Conservation (phyloP, 1,140 invertebrate genomes). For the Meloidogyne chitwoodi region DNA sequence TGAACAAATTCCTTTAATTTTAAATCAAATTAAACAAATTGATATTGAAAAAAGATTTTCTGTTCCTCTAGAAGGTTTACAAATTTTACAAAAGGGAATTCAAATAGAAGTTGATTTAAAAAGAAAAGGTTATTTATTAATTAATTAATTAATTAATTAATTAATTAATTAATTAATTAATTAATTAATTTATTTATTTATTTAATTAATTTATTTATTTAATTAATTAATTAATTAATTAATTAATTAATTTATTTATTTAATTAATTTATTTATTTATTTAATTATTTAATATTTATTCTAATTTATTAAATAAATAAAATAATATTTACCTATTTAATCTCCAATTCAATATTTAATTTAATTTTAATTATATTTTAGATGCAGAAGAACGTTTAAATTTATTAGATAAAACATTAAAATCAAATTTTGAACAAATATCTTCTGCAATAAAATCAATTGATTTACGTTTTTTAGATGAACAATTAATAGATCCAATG, state of each 20-base stretch:
- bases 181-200: too few relatives aligned
- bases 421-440: conserved; percentile 23
- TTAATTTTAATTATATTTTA: neutral
- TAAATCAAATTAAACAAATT: conserved; percentile 11
- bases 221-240: too few relatives aligned
- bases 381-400: conserved; percentile 16
- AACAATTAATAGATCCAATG: conserved; percentile 28
- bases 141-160: too few relatives aligned
- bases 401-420: conserved; percentile 17
- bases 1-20: neutral
- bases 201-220: too few relatives aligned
- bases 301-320: too few relatives aligned
- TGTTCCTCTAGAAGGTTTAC: neutral
- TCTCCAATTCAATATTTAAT: too few relatives aligned
- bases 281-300: too few relatives aligned
- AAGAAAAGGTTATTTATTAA: conserved; percentile 5
- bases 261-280: too few relatives aligned
- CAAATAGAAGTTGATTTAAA: conserved; percentile 14
- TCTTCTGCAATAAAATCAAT: conserved; percentile 17
- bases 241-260: too few relatives aligned
- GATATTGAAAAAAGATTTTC: conserved; percentile 20
- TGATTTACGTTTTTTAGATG: conserved; percentile 26
- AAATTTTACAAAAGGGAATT: neutral
- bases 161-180: too few relatives aligned
- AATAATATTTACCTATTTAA: too few relatives aligned